Evolutionary conservation across 2,888 invertebrate genomes (phyloP), one percentile per base, ranked within the genome.

Genomic region (Xylophagus ater): DNA sequence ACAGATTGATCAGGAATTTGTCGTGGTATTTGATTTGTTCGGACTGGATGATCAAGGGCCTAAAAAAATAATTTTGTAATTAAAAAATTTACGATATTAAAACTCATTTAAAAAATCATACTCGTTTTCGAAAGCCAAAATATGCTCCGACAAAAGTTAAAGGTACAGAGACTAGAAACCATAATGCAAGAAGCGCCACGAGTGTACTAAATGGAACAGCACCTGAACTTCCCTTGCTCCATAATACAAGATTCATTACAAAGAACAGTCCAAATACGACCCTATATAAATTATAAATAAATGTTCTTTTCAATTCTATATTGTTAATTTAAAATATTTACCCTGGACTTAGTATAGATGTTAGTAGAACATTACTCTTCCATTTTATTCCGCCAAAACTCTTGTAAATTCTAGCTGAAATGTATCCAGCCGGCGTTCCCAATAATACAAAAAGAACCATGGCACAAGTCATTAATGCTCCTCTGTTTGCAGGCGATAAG

Each of bases 1-100:
- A 96, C 74, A n/a, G 90, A 90, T 68, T 97, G 97, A 55, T 96
- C 94, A 2, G 98, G 98, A 54, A 98, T 96, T 68, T 97, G 90
- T 1, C 98, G 77, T 3, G 98, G 98, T 54, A 98, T 98, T 70
- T 96, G 96, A 68, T 97, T 97, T 13, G 96, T 98, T 56, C 97
- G 78, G 17, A 97, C 97, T 8, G 97, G 97, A 68, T 96, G 93
- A 61, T 96, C 93, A 55, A 97, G 72, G 23, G 87, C 81, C 89
- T 93, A 60, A 4, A 67, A 61, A 52, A 37, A 47, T 40, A 44
- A 12, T 2, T 15, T 42, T 44, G 41, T n/a, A 7, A 29, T 8
- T 31, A 34, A 37, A 43, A 37, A 31, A 33, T 34, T 23, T 25
- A 5, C 31, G 18, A 23, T 33, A 10, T 37, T 26, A n/a, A 18